Conservation (phyloP, 2,113 vertebrate genomes). For the Heterocephalus glaber region DNA sequence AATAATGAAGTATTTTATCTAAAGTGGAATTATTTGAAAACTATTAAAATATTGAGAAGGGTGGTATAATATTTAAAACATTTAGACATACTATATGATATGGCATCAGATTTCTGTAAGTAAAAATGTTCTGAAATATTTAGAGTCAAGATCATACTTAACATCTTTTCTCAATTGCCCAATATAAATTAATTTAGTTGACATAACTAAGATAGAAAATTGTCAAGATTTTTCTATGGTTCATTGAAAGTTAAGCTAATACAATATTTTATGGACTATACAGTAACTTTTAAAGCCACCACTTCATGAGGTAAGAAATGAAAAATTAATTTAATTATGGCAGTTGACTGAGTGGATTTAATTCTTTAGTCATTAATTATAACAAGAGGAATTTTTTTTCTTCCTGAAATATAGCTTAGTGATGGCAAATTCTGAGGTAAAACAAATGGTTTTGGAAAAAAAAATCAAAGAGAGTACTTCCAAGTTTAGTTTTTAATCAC, state of each 20-base stretch:
- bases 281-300: background rate
- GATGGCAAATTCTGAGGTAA: background rate
- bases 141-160: background rate
- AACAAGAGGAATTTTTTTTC: background rate
- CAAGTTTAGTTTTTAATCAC: background rate
- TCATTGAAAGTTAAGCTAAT: constrained; percentile 41
- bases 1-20: background rate
- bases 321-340: background rate
- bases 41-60: background rate
- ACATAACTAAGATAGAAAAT: background rate
- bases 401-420: background rate
- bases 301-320: background rate
- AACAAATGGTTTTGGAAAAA: background rate
- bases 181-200: background rate
- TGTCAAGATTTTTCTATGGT: background rate
- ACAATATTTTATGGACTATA: background rate
- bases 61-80: background rate
- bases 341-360: background rate
- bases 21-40: background rate
- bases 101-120: background rate
- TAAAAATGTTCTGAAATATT: background rate
- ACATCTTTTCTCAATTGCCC: background rate
- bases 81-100: background rate
- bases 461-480: background rate
- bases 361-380: background rate